Evolutionary conservation across 2,113 vertebrate genomes (phyloP).

Genomic region (Sturnus vulgaris): DNA sequence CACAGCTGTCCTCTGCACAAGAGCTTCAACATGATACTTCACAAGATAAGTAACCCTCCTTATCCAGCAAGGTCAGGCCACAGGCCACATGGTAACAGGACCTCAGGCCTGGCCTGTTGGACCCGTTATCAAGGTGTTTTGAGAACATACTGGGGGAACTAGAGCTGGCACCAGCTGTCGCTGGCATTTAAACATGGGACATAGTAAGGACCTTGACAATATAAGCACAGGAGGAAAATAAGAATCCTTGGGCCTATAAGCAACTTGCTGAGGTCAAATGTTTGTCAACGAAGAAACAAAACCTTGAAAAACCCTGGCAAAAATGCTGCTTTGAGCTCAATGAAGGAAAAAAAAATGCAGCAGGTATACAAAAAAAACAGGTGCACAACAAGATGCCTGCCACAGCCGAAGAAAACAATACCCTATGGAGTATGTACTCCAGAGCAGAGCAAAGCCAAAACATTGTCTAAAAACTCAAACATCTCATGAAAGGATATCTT

Average conservation of each 20-base stretch:
- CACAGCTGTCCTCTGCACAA: neutral
- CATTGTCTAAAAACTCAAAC: neutral
- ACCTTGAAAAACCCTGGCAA: neutral
- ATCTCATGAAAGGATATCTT: neutral
- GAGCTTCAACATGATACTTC: neutral
- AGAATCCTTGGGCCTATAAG: neutral
- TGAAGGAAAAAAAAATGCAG: neutral
- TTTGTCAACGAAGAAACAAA: neutral
- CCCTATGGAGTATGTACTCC: neutral
- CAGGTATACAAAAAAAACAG: neutral
- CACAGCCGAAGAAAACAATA: neutral
- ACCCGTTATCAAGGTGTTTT: neutral
- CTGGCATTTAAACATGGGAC: neutral
- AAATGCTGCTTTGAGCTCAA: neutral
- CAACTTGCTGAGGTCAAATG: neutral
- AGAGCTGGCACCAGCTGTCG: neutral
- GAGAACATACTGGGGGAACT: neutral
- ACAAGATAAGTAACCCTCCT: neutral
- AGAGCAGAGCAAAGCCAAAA: neutral
- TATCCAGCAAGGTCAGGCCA: neutral
- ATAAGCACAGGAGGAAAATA: neutral
- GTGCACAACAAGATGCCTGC: neutral
- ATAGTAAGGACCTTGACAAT: neutral
- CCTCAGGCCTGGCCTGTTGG: neutral
- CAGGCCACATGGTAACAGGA: accelerated